Base-by-base conservation (phyloP, 2,888 invertebrate species). In the Cerastoderma edule region DNA sequence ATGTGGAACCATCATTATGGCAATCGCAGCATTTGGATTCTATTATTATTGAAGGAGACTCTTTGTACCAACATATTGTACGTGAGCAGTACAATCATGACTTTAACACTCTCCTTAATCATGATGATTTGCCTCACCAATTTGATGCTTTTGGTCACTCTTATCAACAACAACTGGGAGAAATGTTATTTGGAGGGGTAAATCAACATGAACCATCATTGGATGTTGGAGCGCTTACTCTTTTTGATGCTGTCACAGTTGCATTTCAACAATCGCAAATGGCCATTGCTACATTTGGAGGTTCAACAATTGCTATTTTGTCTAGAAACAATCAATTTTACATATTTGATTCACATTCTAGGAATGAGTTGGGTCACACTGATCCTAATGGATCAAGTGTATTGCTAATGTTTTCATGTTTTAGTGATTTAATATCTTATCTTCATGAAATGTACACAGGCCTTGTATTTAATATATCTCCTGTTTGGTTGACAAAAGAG, bases 1-100 rank as follows among this genome's bases (percentile, higher is more conserved):
- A n/a, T n/a, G n/a, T n/a, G n/a, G n/a, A n/a, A n/a, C n/a, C n/a
- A n/a, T n/a, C n/a, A n/a, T n/a, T n/a, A n/a, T n/a, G n/a, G n/a
- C n/a, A n/a, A n/a, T n/a, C n/a, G n/a, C n/a, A n/a, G n/a, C n/a
- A 57, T 57, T 28, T 57, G 19, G 57, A 57, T 33, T 32, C 57
- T 16, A 32, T 57, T n/a, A 19, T 57, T 27, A 32, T n/a, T 57
- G 57, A 57, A 57, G 57, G 57, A 32, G 57, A 57, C 28, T 28
- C 16, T 8, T 13, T 57, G 19, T 57, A 57, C 33, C 57, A 32
- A 13, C 19, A 16, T 13, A 57, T 57, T 19, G 32, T 32, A 27
- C 27, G 19, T 19, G 13, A 13, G 19, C 19, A 6, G 19, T 57
- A 57, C 32, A 57, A 57, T 57, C 32, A 33, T 32, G 57, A 57